Evolutionary conservation across 2,113 vertebrate genomes (phyloP), one percentile per base, ranked within the genome.

Genomic region (Mus pahari): DNA sequence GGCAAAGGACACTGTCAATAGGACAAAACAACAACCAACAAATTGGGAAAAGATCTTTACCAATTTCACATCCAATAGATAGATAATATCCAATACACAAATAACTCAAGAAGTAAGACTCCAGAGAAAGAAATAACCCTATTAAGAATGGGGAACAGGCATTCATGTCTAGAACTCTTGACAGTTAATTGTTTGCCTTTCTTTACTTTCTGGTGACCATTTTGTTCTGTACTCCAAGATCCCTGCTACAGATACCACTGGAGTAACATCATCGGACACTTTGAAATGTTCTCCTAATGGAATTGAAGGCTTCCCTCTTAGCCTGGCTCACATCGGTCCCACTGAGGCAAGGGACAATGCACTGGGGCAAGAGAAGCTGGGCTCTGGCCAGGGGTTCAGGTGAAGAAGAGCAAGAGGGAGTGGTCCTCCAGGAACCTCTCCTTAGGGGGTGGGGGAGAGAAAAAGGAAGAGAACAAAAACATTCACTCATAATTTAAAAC

Each of bases 401-500:
- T 16, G 12, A 77, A 74, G 42, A 48, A n/a, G 4, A 53, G 71
- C 4, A 31, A 13, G 42, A 39, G 68, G 22, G 55, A 53, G 12
- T 16, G 84, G 6, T 8, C 16, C 22, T 36, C 42, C 3, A 16
- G 60, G 36, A 91, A 10, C 53, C 13, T 53, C 42, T 74, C 48
- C 74, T 71, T 6, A 7, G n/a, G 26, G 26, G 9, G 20, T 11
- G 20, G 20, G 24, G n/a, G n/a, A 36, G 31, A 7, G 14, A 17
- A 16, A n/a, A 7, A 19, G 36, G 8, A 7, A 9, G 70, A 68
- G 20, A 42, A 11, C 0, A 33, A 66, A 91, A 77, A n/a, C 88
- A 89, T 94, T 73, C 22, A 26, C 91, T 97, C 66, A 53, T 42
- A 42, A 31, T 75, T 94, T 97, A 90, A 94, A 84, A 77, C 53